A percentile compares a stretch with the other conserved stretches of the same genome.
phyloP scores from a whole-genome alignment of 2,113 vertebrate genomes.

The Phyllostomus discolor region DNA sequence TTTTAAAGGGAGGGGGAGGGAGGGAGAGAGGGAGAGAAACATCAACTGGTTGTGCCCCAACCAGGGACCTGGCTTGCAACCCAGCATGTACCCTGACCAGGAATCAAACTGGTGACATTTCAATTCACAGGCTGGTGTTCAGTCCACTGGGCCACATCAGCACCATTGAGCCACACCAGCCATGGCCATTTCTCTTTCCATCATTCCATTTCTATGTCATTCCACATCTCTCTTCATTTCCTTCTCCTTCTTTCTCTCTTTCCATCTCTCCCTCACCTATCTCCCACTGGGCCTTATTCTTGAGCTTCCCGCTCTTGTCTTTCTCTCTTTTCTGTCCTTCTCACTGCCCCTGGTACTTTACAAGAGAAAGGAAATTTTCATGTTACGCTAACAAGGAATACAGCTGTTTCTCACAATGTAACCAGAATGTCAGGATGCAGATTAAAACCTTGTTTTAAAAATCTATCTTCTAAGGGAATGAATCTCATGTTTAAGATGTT shows the following conservation, averaged over 20 bases:
- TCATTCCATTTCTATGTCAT: neutral
- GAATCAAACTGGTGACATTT: no score
- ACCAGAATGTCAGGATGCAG: neutral
- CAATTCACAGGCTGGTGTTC: no score
- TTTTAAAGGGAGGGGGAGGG: no score
- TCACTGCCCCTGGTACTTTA: slow-evolving; percentile 19
- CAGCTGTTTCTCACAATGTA: slow-evolving; percentile 70
- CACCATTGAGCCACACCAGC: no score
- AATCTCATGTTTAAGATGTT: slow-evolving; percentile 4
- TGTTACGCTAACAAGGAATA: slow-evolving; percentile 66
- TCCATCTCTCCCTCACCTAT: neutral
- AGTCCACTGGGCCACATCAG: no score
- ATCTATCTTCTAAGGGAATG: neutral
- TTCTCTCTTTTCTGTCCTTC: slow-evolving; percentile 34
- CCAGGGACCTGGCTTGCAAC: no score
- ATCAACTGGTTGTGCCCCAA: no score
- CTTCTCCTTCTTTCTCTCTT: neutral
- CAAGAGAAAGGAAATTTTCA: slow-evolving; percentile 63
- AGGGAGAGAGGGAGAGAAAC: no score
- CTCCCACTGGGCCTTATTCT: neutral
- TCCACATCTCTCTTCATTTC: neutral
- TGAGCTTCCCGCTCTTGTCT: neutral
- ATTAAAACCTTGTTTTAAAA: neutral
- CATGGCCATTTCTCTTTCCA: slow-evolving; percentile 27
- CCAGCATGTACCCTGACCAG: no score